Evolutionary conservation across 2,888 invertebrate species (phyloP).

Genomic region (Cyclophora albipunctata): DNA sequence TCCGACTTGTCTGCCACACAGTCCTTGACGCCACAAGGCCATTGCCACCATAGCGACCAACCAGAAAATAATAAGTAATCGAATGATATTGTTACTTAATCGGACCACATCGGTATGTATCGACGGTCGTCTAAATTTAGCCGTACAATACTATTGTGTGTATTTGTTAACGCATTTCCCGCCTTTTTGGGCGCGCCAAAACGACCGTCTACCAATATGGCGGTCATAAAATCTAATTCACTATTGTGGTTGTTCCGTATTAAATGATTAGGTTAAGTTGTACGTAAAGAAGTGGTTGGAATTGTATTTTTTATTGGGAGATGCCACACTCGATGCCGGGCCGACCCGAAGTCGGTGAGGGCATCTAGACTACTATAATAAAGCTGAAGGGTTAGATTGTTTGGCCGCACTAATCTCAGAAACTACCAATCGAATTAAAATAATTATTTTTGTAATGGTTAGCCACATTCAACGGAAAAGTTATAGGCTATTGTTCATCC

Average conservation of each 20-base stretch:
- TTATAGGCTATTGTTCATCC: too few species aligned
- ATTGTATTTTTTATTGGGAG: background rate
- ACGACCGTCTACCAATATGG: slow-evolving; percentile 28
- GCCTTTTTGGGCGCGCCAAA: slow-evolving; percentile 23
- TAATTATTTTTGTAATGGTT: too few species aligned
- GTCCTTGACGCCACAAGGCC: too few species aligned
- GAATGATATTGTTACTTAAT: slow-evolving; percentile 2
- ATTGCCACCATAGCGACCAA: background rate
- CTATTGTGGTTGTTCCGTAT: slow-evolving; percentile 25
- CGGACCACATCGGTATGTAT: slow-evolving; percentile 15
- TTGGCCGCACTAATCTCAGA: too few species aligned
- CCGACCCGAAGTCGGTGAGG: too few species aligned
- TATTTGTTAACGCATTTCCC: slow-evolving; percentile 8
- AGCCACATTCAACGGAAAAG: too few species aligned
- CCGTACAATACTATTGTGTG: slow-evolving; percentile 39
- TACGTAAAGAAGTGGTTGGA: too few species aligned
- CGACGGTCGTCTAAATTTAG: slow-evolving; percentile 36
- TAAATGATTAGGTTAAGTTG: slow-evolving; percentile 2
- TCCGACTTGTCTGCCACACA: too few species aligned
- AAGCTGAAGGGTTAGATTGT: too few species aligned
- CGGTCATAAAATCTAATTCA: slow-evolving; percentile 28
- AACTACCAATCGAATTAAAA: too few species aligned
- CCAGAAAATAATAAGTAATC: background rate
- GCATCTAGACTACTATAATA: too few species aligned
- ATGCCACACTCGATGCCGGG: too few species aligned